A percentile compares a stretch with the other conserved stretches of the same genome.
Evolutionary conservation across 2,888 invertebrate genomes (phyloP).

Genomic region (Cremastobaeus sp.): DNA sequence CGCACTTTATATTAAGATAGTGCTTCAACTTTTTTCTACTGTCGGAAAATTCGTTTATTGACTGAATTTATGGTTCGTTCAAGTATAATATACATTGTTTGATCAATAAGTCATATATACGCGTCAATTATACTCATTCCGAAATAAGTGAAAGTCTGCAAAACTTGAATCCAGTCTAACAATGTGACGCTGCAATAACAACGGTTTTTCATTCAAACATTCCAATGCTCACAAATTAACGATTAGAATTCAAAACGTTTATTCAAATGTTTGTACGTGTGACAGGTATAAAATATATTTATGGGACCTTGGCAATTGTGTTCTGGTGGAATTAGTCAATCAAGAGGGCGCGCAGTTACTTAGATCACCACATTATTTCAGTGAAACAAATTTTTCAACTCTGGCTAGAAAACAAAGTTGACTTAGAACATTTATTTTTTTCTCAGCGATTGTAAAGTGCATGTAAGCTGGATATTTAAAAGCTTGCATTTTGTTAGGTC

Average conservation of each 20-base stretch:
- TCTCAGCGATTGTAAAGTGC: too few relatives aligned
- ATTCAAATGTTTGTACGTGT: conserved; percentile 1
- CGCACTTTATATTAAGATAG: conserved; percentile 57
- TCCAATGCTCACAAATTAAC: not conserved
- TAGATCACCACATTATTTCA: too few relatives aligned
- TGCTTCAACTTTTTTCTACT: conserved; percentile 57
- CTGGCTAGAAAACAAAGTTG: too few relatives aligned
- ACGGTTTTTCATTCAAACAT: not conserved
- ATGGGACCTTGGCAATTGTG: not conserved
- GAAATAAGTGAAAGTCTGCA: conserved; percentile 43
- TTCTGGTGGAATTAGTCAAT: not conserved
- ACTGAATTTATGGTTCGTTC: conserved; percentile 46
- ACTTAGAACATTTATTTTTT: too few relatives aligned
- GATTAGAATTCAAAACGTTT: not conserved
- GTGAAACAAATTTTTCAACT: too few relatives aligned
- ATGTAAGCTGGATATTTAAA: too few relatives aligned
- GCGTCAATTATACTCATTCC: conserved; percentile 55
- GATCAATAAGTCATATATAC: conserved; percentile 45
- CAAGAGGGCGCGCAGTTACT: too few relatives aligned
- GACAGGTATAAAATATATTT: not conserved
- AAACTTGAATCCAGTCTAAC: conserved; percentile 15
- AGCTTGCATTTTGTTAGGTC: too few relatives aligned
- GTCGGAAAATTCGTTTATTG: conserved; percentile 42
- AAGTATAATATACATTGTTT: conserved; percentile 35
- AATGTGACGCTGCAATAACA: conserved; percentile 13